A percentile compares a stretch with the other conserved stretches of the same genome.
phyloP scores from a whole-genome alignment of 1,140 invertebrate species.

The Saccostrea echinata region DNA sequence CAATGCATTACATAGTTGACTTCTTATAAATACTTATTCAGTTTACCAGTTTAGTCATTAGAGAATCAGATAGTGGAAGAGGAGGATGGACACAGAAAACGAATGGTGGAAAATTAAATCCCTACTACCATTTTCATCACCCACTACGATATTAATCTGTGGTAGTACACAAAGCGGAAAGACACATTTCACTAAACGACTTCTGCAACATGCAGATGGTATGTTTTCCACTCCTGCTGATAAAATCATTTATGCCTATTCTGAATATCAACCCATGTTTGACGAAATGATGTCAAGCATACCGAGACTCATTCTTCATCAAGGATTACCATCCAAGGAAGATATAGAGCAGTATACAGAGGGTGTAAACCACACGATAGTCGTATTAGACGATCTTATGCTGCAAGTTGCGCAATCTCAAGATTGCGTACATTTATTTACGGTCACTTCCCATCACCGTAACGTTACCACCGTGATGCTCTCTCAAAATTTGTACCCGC shows the following conservation, averaged over 20 bases:
- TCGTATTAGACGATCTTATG: conserved; percentile 56
- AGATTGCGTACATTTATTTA: conserved; percentile 49
- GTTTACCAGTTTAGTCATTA: conserved; percentile 37
- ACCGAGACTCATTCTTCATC: conserved; percentile 43
- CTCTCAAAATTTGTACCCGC: conserved; percentile 47
- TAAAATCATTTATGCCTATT: conserved; percentile 52
- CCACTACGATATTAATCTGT: conserved; percentile 41
- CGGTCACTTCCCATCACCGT: conserved; percentile 49
- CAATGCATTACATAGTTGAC: neutral
- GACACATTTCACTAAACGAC: conserved; percentile 43
- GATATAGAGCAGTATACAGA: conserved; percentile 53
- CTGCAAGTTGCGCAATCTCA: conserved; percentile 26
- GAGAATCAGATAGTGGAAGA: conserved; percentile 14
- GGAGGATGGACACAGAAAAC: neutral
- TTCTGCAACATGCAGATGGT: conserved; percentile 47
- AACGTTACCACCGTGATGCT: conserved; percentile 44
- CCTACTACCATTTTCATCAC: conserved; percentile 45
- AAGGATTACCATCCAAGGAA: conserved; percentile 50
- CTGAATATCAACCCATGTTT: conserved; percentile 53
- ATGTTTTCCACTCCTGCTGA: conserved; percentile 44
- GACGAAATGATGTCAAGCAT: conserved; percentile 46
- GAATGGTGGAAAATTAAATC: conserved; percentile 37
- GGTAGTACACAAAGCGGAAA: conserved; percentile 50
- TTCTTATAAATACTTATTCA: conserved; percentile 41
- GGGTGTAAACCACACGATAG: conserved; percentile 46